Evolutionary conservation across 2,888 invertebrate species (phyloP).

Genomic region (Torymus auratus): DNA sequence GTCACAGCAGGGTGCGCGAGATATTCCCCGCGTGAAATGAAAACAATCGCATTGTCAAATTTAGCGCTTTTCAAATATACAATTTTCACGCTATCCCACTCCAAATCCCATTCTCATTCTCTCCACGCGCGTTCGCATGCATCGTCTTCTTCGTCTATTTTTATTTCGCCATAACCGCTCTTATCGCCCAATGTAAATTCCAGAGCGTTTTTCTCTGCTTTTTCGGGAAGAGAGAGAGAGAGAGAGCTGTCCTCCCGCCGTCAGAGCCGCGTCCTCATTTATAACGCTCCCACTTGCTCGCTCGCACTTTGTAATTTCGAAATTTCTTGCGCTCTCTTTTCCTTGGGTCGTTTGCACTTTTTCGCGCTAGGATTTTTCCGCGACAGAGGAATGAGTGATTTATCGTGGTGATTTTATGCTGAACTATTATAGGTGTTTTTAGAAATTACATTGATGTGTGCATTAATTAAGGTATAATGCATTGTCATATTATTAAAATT

Average conservation of each 20-base stretch:
- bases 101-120: background rate
- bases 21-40: background rate
- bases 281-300: conserved; percentile 29
- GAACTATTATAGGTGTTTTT: no score
- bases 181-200: conserved; percentile 48
- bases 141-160: conserved; percentile 15
- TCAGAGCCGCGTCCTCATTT: conserved; percentile 36
- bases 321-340: conserved; percentile 15
- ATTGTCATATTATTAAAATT: no score
- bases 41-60: conserved; percentile 19
- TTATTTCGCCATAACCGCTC: conserved; percentile 22
- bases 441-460: background rate
- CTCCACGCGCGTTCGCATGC: background rate
- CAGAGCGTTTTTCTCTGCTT: conserved; percentile 32
- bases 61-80: conserved; percentile 1
- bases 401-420: background rate
- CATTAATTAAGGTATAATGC: no score
- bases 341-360: background rate
- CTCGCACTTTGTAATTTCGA: conserved; percentile 21
- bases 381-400: background rate
- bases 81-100: background rate
- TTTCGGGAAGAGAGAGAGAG: background rate
- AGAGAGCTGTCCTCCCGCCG: conserved; percentile 22
- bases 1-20: no score
- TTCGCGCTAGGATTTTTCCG: background rate